Conservation (phyloP, 2,797 vertebrate species). For the Mormyrops attenuatus region DNA sequence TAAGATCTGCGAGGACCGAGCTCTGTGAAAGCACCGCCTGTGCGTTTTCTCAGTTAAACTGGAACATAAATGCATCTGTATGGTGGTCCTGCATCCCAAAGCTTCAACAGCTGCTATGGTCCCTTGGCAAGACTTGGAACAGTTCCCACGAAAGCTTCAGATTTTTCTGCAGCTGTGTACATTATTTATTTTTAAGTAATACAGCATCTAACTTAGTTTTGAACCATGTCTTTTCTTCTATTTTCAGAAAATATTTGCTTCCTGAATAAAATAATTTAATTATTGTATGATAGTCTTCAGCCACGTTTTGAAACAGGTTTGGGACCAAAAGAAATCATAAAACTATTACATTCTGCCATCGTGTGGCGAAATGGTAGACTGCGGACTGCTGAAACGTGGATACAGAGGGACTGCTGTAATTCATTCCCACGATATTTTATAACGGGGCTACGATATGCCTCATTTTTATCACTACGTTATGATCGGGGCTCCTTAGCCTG, state of each 20-base stretch:
- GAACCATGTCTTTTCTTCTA: neutral
- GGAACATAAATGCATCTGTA: constrained; percentile 13
- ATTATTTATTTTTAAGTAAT: neutral
- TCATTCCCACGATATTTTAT: neutral
- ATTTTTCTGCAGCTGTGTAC: neutral
- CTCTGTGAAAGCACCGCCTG: neutral
- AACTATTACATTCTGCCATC: constrained; percentile 27
- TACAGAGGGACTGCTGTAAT: neutral
- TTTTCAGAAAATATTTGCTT: neutral
- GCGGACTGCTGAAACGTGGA: neutral
- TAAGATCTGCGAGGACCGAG: neutral
- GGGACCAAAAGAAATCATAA: neutral
- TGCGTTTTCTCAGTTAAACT: neutral
- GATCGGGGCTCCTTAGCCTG: too few relatives aligned
- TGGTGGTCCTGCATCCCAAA: neutral
- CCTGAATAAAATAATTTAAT: neutral
- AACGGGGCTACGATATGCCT: neutral
- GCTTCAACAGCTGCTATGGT: neutral
- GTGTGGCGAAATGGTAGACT: constrained; percentile 26
- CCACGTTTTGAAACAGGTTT: neutral
- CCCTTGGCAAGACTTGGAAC: neutral
- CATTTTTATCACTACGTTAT: neutral
- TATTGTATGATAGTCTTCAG: neutral
- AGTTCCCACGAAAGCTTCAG: neutral
- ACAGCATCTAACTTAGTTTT: neutral